These are phyloP conservation scores for Prionace glauca DNA, from an alignment of 2,797 vertebrate genomes.

Conservation along the genomic window DNA sequence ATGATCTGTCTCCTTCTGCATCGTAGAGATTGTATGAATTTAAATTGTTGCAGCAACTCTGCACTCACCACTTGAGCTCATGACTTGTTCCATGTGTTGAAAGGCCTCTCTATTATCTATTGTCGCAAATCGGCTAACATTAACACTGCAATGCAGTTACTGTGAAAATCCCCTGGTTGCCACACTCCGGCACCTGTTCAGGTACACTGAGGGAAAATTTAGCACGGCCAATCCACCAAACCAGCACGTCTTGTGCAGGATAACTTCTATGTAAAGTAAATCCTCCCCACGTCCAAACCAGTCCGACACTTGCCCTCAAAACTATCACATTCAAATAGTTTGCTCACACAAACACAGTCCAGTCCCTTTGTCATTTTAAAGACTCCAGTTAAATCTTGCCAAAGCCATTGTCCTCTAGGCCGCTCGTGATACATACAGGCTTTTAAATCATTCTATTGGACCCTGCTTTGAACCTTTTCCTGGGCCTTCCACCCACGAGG, in stretches of 20 bases:
- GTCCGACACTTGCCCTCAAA: not conserved
- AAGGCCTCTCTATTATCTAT: not conserved
- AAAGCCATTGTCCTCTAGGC: not conserved
- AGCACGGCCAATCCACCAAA: too few species aligned
- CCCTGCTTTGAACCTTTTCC: not conserved
- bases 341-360: not conserved
- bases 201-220: too few species aligned
- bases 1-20: too few species aligned
- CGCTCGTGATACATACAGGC: not conserved
- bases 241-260: too few species aligned
- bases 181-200: too few species aligned
- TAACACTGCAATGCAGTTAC: too few species aligned
- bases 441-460: not conserved
- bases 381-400: not conserved
- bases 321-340: not conserved
- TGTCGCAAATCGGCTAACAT: too few species aligned
- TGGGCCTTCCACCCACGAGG: not conserved
- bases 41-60: not conserved
- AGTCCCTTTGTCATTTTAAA: too few species aligned
- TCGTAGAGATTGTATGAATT: not conserved
- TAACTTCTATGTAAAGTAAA: not conserved
- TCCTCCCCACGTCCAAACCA: not conserved
- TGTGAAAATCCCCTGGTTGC: too few species aligned
- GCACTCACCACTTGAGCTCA: not conserved
- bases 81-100: not conserved